Evolutionary conservation across 2,888 invertebrate genomes (phyloP), one percentile per base, ranked within the genome.

Genomic region (Drosophila tanythrix): DNA sequence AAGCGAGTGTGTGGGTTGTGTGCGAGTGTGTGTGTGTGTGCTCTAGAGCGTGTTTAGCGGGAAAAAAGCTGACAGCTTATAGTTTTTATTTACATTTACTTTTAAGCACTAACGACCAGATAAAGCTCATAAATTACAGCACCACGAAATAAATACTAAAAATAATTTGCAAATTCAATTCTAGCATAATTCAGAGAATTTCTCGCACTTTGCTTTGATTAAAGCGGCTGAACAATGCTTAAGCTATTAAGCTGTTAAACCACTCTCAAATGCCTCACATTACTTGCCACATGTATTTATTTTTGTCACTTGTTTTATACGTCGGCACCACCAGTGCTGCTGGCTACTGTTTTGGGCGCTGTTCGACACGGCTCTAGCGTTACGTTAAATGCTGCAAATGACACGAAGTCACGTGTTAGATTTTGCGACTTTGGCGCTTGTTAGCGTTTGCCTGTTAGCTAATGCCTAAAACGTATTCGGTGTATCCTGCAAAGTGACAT

Each of bases 341-440:
- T 55, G 62, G 58, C 59, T 55, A 53, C 33, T 62, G 58, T 48
- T 56, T 48, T 57, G 43, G 55, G 43, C 63, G 60, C 51, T 65
- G 64, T 48, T 40, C 52, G 60, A 69, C 73, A 68, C 61, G 29
- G 71, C 65, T 53, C 51, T 27, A 52, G 63, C 56, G 59, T 55
- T 70, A 63, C 67, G 74, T 79, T 84, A 85, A 85, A 88, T 90
- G 81, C 74, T 79, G 80, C 81, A 90, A 90, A 90, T 81, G 90
- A 88, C 90, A 90, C 90, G 90, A 90, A 90, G 89, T 90, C 90
- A 90, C 90, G 90, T 90, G 90, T 90, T 82, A 77, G 76, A 88
- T 79, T 86, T 85, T 88, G 85, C 77, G 85, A 86, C 85, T 88
- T 86, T 83, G 88, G 62, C 79, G 86, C 86, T 88, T 88, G 90